These are phyloP conservation scores for Heliconius sara DNA, from an alignment of 2,888 invertebrate species.

Conservation along the genomic window DNA sequence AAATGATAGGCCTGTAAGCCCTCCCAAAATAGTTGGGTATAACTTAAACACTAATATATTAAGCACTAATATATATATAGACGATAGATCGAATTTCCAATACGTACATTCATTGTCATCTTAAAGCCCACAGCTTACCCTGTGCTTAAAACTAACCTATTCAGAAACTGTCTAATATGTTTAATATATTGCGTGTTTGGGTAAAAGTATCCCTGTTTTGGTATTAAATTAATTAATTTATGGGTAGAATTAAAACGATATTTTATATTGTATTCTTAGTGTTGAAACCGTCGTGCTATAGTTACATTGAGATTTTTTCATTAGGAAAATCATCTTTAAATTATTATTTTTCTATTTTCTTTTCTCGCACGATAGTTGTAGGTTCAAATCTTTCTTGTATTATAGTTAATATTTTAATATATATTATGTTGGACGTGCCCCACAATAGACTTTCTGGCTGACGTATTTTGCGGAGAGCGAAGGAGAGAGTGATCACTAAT, in stretches of 20 bases:
- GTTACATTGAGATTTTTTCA: too few species aligned
- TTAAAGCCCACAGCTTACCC: slow-evolving; percentile 20
- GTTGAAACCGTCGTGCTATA: neutral
- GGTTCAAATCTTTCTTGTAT: too few species aligned
- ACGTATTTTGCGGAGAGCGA: too few species aligned
- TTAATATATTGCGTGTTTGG: slow-evolving; percentile 18
- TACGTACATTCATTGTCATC: slow-evolving; percentile 27
- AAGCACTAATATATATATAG: neutral
- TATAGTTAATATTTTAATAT: too few species aligned
- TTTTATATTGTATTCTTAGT: neutral
- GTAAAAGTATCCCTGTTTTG: neutral
- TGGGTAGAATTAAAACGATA: neutral
- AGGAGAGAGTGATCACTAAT: too few species aligned
- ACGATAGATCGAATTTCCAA: slow-evolving; percentile 19
- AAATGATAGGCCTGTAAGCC: slow-evolving; percentile 7
- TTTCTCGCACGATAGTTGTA: too few species aligned
- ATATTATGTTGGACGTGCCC: too few species aligned
- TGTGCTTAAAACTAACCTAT: slow-evolving; percentile 20
- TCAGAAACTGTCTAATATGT: slow-evolving; percentile 14
- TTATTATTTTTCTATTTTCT: too few species aligned
- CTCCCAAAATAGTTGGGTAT: slow-evolving; percentile 25
- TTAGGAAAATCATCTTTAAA: too few species aligned
- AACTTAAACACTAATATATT: slow-evolving; percentile 3
- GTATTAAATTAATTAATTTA: neutral
- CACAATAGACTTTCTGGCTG: too few species aligned